Evolutionary conservation across 2,797 vertebrate species (phyloP).

Genomic region (Linurgus olivaceus): DNA sequence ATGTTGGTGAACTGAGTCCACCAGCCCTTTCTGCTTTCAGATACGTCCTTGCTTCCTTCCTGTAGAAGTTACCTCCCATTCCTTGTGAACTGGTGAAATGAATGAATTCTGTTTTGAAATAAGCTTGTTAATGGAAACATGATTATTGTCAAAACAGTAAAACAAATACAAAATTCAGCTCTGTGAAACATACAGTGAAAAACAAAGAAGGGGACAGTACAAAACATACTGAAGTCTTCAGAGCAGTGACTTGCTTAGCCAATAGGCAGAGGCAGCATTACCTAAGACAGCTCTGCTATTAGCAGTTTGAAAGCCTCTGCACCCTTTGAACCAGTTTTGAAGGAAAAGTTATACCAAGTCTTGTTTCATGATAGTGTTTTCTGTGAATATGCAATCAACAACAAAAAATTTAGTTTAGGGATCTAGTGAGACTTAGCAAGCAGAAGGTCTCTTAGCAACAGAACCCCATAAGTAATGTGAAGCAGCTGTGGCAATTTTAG

Average conservation of each 20-base stretch:
- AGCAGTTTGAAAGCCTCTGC: neutral
- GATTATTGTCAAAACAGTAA: neutral
- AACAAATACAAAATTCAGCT: neutral
- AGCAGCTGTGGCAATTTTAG: slow-evolving; percentile 79
- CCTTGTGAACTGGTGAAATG: neutral
- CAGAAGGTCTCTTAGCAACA: slow-evolving; percentile 70
- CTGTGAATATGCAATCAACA: slow-evolving; percentile 48
- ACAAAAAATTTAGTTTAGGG: slow-evolving; percentile 36
- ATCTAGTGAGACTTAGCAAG: slow-evolving; percentile 68
- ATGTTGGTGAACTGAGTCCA: fast-evolving
- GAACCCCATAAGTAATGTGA: slow-evolving; percentile 73
- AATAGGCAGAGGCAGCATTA: neutral
- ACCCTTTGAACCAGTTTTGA: neutral
- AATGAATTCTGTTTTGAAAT: neutral
- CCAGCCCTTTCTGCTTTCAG: neutral
- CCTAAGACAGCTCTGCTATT: neutral
- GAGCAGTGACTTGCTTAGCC: neutral
- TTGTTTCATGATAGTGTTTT: neutral
- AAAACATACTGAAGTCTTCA: neutral
- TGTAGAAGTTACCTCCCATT: neutral
- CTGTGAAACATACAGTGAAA: neutral
- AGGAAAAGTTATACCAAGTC: neutral
- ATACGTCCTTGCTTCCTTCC: neutral
- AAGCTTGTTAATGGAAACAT: neutral
- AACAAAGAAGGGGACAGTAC: neutral